phyloP scores from a whole-genome alignment of 1,140 invertebrate genomes.

The Psilanteris sp. region DNA sequence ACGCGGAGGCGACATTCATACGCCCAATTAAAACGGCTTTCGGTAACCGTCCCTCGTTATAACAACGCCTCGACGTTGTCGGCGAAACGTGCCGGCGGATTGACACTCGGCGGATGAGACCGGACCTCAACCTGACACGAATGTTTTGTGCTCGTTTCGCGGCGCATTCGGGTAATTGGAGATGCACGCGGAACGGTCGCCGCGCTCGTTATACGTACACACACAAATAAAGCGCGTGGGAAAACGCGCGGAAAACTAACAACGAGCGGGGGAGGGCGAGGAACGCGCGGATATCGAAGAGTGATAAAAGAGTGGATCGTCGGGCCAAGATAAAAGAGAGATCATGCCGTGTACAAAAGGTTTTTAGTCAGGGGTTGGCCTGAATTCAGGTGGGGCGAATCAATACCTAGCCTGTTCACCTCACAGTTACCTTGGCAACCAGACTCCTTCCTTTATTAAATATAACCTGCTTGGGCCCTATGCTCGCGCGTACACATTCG shows the following conservation, averaged over 20 bases:
- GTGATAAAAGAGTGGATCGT: too few species aligned
- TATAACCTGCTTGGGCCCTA: constrained; percentile 70
- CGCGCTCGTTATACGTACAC: constrained; percentile 7
- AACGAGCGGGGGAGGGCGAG: too few species aligned
- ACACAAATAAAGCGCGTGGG: background rate
- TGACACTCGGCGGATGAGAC: constrained; percentile 15
- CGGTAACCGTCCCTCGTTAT: background rate
- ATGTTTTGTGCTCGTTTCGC: constrained; percentile 1
- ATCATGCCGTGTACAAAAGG: constrained; percentile 70
- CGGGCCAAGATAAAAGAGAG: constrained; percentile 27
- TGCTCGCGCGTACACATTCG: background rate
- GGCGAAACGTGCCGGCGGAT: constrained; percentile 2
- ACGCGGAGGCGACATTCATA: background rate
- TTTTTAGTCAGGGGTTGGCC: constrained; percentile 79
- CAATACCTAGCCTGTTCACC: constrained; percentile 79
- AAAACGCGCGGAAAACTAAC: constrained; percentile 9
- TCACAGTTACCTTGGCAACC: constrained; percentile 77
- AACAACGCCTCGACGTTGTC: background rate
- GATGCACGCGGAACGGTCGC: constrained; percentile 1
- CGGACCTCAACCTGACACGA: background rate
- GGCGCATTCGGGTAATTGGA: constrained; percentile 19
- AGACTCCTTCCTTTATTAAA: constrained; percentile 79
- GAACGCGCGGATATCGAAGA: background rate
- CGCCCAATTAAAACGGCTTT: background rate
- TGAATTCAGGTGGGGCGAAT: constrained; percentile 80